Evolutionary conservation across 2,113 vertebrate species (phyloP).

Genomic region (Leucosticte australis): DNA sequence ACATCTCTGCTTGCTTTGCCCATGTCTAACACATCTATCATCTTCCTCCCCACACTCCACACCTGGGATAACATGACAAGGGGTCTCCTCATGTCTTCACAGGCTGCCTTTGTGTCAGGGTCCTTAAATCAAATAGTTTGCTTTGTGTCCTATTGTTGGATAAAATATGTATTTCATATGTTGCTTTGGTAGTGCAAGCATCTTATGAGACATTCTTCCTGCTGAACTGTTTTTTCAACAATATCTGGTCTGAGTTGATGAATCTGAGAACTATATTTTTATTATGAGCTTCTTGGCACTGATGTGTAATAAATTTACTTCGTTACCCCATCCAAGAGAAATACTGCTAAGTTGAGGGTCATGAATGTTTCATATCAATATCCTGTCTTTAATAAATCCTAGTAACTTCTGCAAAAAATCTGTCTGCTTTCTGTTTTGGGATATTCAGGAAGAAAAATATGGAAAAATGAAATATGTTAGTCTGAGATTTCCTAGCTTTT

Average conservation of each 20-base stretch:
- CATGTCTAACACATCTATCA: neutral
- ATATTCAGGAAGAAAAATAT: slow-evolving; percentile 19
- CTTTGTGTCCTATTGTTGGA: slow-evolving; percentile 8
- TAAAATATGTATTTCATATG: slow-evolving; percentile 42
- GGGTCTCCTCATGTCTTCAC: neutral
- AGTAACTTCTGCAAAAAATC: slow-evolving; percentile 34
- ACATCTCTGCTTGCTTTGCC: slow-evolving; percentile 2
- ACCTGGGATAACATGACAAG: neutral
- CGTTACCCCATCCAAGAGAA: slow-evolving; percentile 52
- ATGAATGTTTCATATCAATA: slow-evolving; percentile 66
- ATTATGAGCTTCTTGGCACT: slow-evolving; percentile 59
- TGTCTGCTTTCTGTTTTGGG: slow-evolving; percentile 23
- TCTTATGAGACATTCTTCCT: slow-evolving; percentile 22
- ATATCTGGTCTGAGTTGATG: slow-evolving; percentile 55
- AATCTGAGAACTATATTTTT: slow-evolving; percentile 58
- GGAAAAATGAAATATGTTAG: neutral
- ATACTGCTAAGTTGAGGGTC: slow-evolving; percentile 50
- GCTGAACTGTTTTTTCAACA: slow-evolving; percentile 21
- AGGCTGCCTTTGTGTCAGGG: slow-evolving; percentile 3
- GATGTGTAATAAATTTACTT: slow-evolving; percentile 44
- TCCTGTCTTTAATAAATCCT: slow-evolving; percentile 59
- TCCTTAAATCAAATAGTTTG: neutral
- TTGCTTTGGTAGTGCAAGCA: neutral
- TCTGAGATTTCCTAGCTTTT: slow-evolving; percentile 24
- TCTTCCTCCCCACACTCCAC: neutral